Conservation (phyloP, 2,797 vertebrate genomes). For the Eospalax fontanierii region DNA sequence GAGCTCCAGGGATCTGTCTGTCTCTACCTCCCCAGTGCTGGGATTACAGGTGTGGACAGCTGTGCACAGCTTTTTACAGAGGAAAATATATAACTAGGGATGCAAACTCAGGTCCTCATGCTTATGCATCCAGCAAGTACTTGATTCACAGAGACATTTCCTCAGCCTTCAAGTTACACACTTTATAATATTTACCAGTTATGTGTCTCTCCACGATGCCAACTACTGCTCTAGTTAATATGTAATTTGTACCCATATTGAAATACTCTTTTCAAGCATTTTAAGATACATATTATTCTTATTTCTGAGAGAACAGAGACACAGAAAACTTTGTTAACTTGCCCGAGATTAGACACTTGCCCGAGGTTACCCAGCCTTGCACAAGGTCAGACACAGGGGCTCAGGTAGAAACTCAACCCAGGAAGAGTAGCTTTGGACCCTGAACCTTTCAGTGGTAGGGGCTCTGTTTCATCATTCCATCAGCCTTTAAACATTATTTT, state of each 20-base stretch:
- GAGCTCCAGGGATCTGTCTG: too few relatives aligned
- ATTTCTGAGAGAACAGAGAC: conserved; percentile 10
- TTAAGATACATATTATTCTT: not conserved
- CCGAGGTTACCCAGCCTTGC: not conserved
- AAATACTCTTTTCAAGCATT: not conserved
- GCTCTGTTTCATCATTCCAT: not conserved
- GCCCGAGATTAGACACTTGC: not conserved
- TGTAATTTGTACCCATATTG: not conserved
- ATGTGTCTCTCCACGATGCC: not conserved
- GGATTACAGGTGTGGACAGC: not conserved
- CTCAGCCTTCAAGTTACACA: not conserved
- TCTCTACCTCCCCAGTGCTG: not conserved
- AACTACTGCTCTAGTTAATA: conserved; percentile 17
- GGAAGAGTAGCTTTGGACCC: not conserved
- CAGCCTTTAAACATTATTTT: conserved; percentile 18
- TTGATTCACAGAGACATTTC: not conserved
- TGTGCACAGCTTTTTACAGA: not conserved
- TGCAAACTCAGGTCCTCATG: not conserved
- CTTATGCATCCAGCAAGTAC: not conserved
- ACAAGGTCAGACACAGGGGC: not conserved
- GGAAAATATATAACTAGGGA: too few relatives aligned
- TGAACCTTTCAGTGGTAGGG: not conserved
- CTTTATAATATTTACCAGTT: conserved; percentile 40
- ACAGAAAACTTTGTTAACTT: conserved; percentile 9
- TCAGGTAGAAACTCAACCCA: not conserved